A percentile compares a stretch with the other conserved stretches of the same genome.
These are phyloP conservation scores for Diorhabda elongata DNA, from an alignment of 1,140 invertebrate genomes.

Conservation along the genomic window DNA sequence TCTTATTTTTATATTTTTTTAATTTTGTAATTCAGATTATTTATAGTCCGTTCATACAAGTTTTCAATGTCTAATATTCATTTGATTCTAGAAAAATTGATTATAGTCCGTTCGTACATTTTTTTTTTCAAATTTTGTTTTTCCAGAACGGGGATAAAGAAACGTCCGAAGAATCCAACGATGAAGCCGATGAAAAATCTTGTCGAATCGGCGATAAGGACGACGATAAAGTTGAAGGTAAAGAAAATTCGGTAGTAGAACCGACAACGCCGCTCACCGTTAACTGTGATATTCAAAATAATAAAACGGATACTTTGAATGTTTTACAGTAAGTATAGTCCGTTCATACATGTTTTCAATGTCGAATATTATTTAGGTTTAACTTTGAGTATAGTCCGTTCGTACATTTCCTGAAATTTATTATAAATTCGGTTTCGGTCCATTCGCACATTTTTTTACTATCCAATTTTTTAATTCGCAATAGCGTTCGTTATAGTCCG, in stretches of 20 bases:
- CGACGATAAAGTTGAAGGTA: constrained; percentile 13
- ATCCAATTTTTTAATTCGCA: no score
- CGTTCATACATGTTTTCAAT: no score
- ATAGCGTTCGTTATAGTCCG: no score
- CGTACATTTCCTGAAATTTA: no score
- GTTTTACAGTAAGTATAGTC: constrained; percentile 12
- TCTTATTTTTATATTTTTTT: no score
- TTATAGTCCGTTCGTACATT: no score
- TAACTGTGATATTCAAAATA: constrained; percentile 36
- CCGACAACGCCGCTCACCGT: constrained; percentile 35
- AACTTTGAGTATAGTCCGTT: no score
- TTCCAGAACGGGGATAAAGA: constrained; percentile 23
- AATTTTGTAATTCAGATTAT: no score
- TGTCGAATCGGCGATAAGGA: not conserved
- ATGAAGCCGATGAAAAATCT: constrained; percentile 46
- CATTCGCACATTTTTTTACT: no score
- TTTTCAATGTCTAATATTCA: not conserved
- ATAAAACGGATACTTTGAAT: constrained; percentile 10
- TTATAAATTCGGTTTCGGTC: no score
- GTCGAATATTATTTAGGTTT: no score
- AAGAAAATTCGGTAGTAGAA: constrained; percentile 17
- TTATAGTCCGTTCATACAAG: not conserved
- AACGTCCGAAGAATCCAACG: constrained; percentile 52
- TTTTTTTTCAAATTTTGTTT: not conserved
- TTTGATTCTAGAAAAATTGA: no score